Evolutionary conservation across 2,797 vertebrate genomes (phyloP).

Genomic region (Cheracebus regulus): DNA sequence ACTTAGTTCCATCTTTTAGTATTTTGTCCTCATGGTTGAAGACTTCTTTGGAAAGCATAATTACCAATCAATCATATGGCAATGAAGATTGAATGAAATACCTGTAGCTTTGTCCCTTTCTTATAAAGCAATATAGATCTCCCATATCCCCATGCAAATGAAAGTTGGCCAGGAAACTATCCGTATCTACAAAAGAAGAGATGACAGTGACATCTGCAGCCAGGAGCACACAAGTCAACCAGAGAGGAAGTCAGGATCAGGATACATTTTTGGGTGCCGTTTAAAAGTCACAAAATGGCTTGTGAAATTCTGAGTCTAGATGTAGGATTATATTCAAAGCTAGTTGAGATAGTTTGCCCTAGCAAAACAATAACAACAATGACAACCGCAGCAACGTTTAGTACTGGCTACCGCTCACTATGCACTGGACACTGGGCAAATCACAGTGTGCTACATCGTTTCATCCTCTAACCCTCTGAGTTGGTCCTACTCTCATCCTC

Average conservation of each 20-base stretch:
- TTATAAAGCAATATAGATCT: neutral
- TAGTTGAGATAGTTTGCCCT: neutral
- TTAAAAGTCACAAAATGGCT: neutral
- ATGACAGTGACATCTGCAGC: neutral
- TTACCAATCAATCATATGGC: neutral
- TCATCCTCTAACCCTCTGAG: neutral
- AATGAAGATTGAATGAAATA: neutral
- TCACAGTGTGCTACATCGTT: neutral
- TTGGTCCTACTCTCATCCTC: neutral
- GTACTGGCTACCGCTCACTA: neutral
- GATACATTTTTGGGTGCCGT: neutral
- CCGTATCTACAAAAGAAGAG: neutral
- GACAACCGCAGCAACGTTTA: neutral
- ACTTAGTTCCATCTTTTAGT: constrained; percentile 5
- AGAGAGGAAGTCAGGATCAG: neutral
- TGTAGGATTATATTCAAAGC: neutral
- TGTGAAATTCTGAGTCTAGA: neutral
- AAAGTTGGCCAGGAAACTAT: neutral
- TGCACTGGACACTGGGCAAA: neutral
- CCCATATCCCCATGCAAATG: neutral
- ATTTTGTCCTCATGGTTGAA: neutral
- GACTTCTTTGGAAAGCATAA: neutral
- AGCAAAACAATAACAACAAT: neutral
- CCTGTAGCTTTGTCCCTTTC: neutral
- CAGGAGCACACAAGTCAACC: neutral